Percentiles rank a stretch among this genome's conserved stretches.
Conservation (phyloP, 1,140 invertebrate genomes). For the Apis mellifera region DNA sequence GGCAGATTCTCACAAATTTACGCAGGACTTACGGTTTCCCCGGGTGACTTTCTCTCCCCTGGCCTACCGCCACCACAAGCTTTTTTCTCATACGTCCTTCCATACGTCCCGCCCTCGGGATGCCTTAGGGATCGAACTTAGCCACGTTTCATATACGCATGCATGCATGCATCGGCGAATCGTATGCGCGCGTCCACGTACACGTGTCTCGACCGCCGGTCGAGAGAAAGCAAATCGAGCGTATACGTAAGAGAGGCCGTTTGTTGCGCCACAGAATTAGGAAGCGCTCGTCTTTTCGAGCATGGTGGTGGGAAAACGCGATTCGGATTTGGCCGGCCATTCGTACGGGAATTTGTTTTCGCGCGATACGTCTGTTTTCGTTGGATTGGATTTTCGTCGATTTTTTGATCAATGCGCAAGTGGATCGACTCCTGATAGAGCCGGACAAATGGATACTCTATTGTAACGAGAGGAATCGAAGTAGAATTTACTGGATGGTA, state of each 20-base stretch:
- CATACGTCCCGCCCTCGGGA: not conserved
- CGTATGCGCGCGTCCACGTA: not conserved
- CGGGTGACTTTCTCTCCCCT: conserved; percentile 58
- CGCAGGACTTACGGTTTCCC: conserved; percentile 61
- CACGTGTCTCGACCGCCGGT: conserved; percentile 20
- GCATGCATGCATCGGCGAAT: conserved; percentile 12
- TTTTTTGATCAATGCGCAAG: no score
- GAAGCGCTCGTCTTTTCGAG: not conserved
- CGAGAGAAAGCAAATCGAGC: conserved; percentile 42
- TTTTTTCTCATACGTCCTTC: conserved; percentile 5
- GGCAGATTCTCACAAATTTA: conserved; percentile 78
- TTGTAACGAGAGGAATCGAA: not conserved
- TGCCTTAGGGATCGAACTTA: not conserved
- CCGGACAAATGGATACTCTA: not conserved
- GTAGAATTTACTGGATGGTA: not conserved
- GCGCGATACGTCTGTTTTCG: not conserved
- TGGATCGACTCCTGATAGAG: no score
- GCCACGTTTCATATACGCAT: conserved; percentile 22
- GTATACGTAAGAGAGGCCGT: not conserved
- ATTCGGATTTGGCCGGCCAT: not conserved
- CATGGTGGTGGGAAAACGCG: not conserved
- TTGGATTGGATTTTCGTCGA: not conserved
- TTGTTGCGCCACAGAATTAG: conserved; percentile 13
- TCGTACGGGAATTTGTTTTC: not conserved
- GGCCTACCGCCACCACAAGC: conserved; percentile 4